These are phyloP conservation scores for Agrypnia vestita DNA, from an alignment of 1,140 invertebrate genomes.

Conservation along the genomic window DNA sequence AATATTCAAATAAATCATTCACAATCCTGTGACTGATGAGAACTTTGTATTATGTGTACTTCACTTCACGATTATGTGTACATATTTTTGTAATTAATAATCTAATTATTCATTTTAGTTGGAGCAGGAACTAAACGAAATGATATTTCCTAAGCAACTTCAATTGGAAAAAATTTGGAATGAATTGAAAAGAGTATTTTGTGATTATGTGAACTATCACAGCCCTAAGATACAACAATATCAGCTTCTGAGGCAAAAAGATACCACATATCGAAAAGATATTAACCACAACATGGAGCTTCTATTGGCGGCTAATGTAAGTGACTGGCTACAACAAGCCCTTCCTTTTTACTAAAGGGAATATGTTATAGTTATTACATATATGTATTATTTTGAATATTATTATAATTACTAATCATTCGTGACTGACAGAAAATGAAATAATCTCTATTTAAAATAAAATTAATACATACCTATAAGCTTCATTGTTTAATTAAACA, in stretches of 20 bases:
- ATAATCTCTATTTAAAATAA: background rate
- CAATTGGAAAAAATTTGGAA: conserved; percentile 68
- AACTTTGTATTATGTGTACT: no score
- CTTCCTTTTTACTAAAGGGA: background rate
- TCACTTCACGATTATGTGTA: no score
- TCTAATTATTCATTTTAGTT: conserved; percentile 67
- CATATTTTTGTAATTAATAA: no score
- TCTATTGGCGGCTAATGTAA: conserved; percentile 67
- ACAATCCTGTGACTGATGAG: no score
- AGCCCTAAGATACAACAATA: conserved; percentile 71
- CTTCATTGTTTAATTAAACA: conserved; percentile 42
- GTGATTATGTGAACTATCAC: conserved; percentile 67
- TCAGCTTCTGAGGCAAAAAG: conserved; percentile 67
- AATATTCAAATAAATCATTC: no score
- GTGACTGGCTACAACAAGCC: background rate
- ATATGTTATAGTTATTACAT: no score
- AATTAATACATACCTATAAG: no score
- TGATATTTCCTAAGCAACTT: conserved; percentile 66
- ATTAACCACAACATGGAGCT: conserved; percentile 67
- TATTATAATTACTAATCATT: no score
- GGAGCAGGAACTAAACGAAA: conserved; percentile 67
- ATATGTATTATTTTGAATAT: no score
- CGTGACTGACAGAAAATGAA: no score
- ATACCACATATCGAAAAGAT: conserved; percentile 68
- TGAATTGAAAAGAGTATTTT: conserved; percentile 66